Percentiles rank a stretch among this genome's conserved stretches.
Conservation (phyloP, 2,113 vertebrate species). For the Machaerirhynchus nigripectus region DNA sequence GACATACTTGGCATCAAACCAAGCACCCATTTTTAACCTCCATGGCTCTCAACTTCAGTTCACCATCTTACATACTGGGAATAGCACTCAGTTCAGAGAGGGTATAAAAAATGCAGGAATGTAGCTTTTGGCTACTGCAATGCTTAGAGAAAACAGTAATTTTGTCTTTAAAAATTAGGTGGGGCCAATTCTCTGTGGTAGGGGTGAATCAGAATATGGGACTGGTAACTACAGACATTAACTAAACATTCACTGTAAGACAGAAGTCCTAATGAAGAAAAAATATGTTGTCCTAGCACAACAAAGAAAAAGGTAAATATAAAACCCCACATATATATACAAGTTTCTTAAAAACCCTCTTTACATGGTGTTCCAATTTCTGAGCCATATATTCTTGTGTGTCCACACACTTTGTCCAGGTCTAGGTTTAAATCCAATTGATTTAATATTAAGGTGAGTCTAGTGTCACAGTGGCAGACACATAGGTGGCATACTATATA, state of each 20-base stretch:
- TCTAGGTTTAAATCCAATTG: background rate
- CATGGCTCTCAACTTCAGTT: background rate
- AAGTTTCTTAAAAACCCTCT: background rate
- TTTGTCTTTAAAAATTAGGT: background rate
- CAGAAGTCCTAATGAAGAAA: background rate
- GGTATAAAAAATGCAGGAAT: background rate
- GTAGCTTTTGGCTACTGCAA: background rate
- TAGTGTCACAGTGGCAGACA: background rate
- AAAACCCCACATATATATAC: background rate
- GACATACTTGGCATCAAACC: background rate
- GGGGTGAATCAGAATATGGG: background rate
- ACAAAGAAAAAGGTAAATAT: background rate
- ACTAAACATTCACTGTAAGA: background rate
- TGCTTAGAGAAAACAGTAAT: background rate
- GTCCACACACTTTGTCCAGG: background rate
- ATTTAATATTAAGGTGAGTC: background rate
- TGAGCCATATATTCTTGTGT: background rate
- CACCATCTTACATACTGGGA: background rate
- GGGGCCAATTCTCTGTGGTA: background rate
- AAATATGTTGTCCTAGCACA: background rate
- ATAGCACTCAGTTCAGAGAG: background rate
- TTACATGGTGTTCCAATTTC: background rate
- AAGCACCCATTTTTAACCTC: background rate
- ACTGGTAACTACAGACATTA: background rate
- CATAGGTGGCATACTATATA: background rate